Evolutionary conservation across 2,888 invertebrate species (phyloP).

Genomic region (Chloroclystis v-ata): DNA sequence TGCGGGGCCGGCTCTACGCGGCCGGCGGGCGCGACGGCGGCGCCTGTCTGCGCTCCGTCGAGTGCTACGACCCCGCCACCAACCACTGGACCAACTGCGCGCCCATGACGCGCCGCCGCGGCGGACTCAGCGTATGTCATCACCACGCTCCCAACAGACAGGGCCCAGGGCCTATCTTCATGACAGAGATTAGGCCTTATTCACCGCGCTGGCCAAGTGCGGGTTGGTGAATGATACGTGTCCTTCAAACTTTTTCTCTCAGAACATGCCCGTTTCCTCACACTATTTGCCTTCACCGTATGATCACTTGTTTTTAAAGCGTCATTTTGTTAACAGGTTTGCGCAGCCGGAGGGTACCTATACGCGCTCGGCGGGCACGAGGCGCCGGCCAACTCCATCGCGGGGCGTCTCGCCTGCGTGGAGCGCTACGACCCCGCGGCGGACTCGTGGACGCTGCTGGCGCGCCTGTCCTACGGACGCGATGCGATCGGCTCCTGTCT

Average conservation of each 20-base stretch:
- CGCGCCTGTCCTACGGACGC: conserved; percentile 88
- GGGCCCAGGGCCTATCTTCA: too few species aligned
- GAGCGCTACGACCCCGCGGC: conserved; percentile 89
- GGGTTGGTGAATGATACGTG: too few species aligned
- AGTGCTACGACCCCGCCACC: conserved; percentile 87
- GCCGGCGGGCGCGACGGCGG: conserved; percentile 96
- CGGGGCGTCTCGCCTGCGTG: conserved; percentile 92
- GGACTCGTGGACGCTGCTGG: conserved; percentile 92
- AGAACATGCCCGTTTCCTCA: too few species aligned
- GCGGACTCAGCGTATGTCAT: conserved; percentile 79
- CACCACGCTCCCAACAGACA: background rate
- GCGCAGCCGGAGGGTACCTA: conserved; percentile 90
- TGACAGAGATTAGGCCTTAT: too few species aligned
- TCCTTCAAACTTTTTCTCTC: too few species aligned
- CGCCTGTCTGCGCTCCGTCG: conserved; percentile 92
- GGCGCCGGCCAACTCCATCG: conserved; percentile 85
- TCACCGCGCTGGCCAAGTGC: too few species aligned
- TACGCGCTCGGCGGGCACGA: conserved; percentile 97
- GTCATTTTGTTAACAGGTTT: conserved; percentile 68
- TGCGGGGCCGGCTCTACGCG: conserved; percentile 90
- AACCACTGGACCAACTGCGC: conserved; percentile 89
- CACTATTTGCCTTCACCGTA: too few species aligned
- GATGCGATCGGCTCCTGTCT: conserved; percentile 94
- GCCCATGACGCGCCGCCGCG: conserved; percentile 90
- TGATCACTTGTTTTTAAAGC: too few species aligned